phyloP scores from a whole-genome alignment of 2,888 invertebrate genomes.

The Catocala sponsa region DNA sequence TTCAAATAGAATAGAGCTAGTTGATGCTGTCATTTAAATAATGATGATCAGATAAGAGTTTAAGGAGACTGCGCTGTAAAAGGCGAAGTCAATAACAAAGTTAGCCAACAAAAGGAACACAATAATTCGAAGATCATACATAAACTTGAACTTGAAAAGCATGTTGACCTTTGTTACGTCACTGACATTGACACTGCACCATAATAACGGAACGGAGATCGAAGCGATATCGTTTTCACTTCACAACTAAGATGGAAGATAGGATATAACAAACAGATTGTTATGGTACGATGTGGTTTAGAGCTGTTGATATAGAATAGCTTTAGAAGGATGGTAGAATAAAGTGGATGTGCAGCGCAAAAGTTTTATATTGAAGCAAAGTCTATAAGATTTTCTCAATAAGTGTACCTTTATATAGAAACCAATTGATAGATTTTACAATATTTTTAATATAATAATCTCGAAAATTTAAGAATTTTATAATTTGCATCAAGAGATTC shows the following conservation, averaged over 20 bases:
- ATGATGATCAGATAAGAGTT: constrained; percentile 3
- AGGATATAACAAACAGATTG: constrained; percentile 53
- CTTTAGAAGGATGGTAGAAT: constrained; percentile 13
- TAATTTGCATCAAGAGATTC: too few relatives aligned
- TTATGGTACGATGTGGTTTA: constrained; percentile 28
- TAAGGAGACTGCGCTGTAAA: constrained; percentile 9
- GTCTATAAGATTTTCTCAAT: too few relatives aligned
- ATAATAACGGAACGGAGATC: constrained; percentile 67
- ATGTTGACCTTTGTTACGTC: constrained; percentile 42
- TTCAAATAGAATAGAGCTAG: constrained; percentile 2
- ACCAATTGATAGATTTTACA: too few relatives aligned
- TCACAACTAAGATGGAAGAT: constrained; percentile 60
- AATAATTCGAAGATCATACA: constrained; percentile 23
- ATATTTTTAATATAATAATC: too few relatives aligned
- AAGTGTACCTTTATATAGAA: too few relatives aligned
- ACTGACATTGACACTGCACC: constrained; percentile 62
- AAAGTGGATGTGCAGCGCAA: neutral
- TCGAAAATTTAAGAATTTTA: too few relatives aligned
- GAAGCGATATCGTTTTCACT: constrained; percentile 71
- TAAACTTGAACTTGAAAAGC: constrained; percentile 48
- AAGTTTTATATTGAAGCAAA: too few relatives aligned
- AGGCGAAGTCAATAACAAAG: constrained; percentile 12
- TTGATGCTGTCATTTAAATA: neutral
- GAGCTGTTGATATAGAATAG: constrained; percentile 21
- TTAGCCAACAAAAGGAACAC: constrained; percentile 20